Evolutionary conservation across 2,888 invertebrate species (phyloP).

Genomic region (Trachelus tabidus): DNA sequence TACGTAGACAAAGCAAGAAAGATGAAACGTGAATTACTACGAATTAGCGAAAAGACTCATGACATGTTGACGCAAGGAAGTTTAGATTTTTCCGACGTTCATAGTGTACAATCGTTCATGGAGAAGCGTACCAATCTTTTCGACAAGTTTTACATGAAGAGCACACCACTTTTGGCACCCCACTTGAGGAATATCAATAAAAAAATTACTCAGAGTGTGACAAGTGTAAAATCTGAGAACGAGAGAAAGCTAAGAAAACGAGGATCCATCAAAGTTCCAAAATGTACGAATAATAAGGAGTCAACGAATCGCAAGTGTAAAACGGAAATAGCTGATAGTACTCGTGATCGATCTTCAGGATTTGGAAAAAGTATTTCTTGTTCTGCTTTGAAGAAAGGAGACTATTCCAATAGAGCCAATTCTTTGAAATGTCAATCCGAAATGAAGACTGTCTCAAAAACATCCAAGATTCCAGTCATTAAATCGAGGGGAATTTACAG

Average conservation of each 20-base stretch:
- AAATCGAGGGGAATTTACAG: neutral
- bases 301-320: neutral
- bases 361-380: neutral
- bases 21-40: slow-evolving; percentile 5
- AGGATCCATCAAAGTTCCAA: neutral
- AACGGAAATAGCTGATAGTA: neutral
- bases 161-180: slow-evolving; percentile 15
- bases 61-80: slow-evolving; percentile 12
- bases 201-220: slow-evolving; percentile 27
- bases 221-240: neutral
- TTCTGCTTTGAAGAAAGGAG: neutral
- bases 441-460: neutral
- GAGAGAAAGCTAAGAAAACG: neutral
- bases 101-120: slow-evolving; percentile 22
- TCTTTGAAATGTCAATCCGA: neutral
- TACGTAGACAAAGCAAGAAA: slow-evolving; percentile 15
- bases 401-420: neutral
- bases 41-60: slow-evolving; percentile 19
- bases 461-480: neutral
- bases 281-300: neutral
- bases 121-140: slow-evolving; percentile 24
- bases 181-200: slow-evolving; percentile 33
- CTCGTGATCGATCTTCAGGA: neutral
- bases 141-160: slow-evolving; percentile 20
- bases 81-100: slow-evolving; percentile 21